These are phyloP conservation scores for Drosophila barbarae DNA, from an alignment of 2,888 invertebrate species.

Conservation along the genomic window DNA sequence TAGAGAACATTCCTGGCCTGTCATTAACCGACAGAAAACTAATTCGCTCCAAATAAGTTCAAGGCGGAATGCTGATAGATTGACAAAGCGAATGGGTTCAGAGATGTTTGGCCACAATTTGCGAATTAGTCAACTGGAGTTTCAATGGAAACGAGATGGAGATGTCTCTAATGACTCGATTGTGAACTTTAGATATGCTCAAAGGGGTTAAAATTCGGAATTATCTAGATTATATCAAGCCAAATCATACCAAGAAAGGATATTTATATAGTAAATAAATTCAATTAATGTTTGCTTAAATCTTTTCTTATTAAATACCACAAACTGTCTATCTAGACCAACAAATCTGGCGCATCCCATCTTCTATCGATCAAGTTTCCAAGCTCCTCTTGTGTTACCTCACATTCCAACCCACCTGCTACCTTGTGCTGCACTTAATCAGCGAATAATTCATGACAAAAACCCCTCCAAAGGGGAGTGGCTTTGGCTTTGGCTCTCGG, in stretches of 20 bases:
- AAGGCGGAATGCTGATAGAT: slow-evolving; percentile 40
- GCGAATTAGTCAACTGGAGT: slow-evolving; percentile 18
- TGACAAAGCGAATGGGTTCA: slow-evolving; percentile 29
- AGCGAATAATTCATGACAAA: slow-evolving; percentile 45
- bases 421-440: slow-evolving; percentile 53
- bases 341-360: slow-evolving; percentile 8
- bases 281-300: background rate
- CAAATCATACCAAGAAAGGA: background rate
- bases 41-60: slow-evolving; percentile 42
- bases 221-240: background rate
- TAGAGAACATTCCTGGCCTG: slow-evolving; percentile 28
- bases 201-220: background rate
- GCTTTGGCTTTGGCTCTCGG: background rate
- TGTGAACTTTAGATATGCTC: slow-evolving; percentile 12
- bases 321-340: slow-evolving; percentile 1
- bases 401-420: slow-evolving; percentile 50
- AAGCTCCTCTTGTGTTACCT: slow-evolving; percentile 13
- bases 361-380: slow-evolving; percentile 30
- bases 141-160: slow-evolving; percentile 3
- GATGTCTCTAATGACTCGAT: slow-evolving; percentile 8
- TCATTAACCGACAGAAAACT: slow-evolving; percentile 40
- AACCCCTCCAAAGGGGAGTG: background rate
- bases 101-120: slow-evolving; percentile 19
- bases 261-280: background rate
- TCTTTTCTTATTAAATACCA: background rate